A percentile compares a stretch with the other conserved stretches of the same genome.
Evolutionary conservation across 2,113 vertebrate genomes (phyloP).

Genomic region (Agelaius tricolor): DNA sequence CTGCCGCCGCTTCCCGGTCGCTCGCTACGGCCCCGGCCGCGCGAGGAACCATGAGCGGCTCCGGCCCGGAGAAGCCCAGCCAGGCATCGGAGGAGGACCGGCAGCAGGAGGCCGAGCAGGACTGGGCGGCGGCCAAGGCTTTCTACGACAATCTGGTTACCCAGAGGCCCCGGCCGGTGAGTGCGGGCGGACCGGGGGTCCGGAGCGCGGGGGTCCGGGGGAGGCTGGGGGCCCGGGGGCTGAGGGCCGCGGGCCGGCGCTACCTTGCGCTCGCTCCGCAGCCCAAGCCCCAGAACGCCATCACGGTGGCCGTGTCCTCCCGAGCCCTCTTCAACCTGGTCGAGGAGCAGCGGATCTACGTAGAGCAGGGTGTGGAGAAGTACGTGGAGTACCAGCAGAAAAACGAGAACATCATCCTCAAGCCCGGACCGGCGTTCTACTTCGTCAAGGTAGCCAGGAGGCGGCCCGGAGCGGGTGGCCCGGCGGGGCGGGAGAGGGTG

Average conservation of each 20-base stretch:
- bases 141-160: slow-evolving; percentile 78
- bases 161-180: slow-evolving; percentile 80
- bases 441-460: slow-evolving; percentile 87
- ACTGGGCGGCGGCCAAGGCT: slow-evolving; percentile 80
- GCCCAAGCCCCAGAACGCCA: slow-evolving; percentile 88
- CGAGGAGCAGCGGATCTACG: slow-evolving; percentile 83
- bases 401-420: slow-evolving; percentile 84
- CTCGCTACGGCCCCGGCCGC: background rate
- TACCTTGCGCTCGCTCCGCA: slow-evolving; percentile 32
- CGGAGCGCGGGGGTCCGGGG: background rate
- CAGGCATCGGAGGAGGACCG: background rate
- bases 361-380: slow-evolving; percentile 87
- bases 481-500: background rate
- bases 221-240: no score
- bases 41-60: slow-evolving; percentile 8
- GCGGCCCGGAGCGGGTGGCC: background rate
- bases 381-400: slow-evolving; percentile 86
- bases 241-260: background rate
- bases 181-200: background rate
- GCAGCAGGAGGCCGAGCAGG: slow-evolving; percentile 60
- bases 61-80: background rate
- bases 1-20: background rate
- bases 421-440: slow-evolving; percentile 85
- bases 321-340: slow-evolving; percentile 89
- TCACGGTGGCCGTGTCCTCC: slow-evolving; percentile 93